These are phyloP conservation scores for Telmatherina bonti DNA, from an alignment of 2,797 vertebrate genomes.

Conservation along the genomic window DNA sequence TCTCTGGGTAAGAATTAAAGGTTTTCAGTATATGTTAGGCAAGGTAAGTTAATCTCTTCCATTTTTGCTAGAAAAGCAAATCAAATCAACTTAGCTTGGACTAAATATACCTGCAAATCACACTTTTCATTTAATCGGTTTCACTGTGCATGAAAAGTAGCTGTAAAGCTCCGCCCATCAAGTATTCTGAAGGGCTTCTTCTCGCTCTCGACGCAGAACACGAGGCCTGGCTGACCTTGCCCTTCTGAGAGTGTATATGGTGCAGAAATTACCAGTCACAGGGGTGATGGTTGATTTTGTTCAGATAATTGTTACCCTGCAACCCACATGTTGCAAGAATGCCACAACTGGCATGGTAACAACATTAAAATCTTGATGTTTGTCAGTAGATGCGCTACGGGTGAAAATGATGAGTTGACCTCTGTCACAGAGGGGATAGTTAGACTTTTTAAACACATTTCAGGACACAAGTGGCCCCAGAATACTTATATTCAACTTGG, in stretches of 20 bases:
- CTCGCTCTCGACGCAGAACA: background rate
- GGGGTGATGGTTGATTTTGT: background rate
- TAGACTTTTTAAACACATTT: slow-evolving; percentile 48
- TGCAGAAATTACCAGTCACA: background rate
- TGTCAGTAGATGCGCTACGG: slow-evolving; percentile 22
- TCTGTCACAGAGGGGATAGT: slow-evolving; percentile 61
- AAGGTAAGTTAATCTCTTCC: background rate
- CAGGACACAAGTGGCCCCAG: slow-evolving; percentile 66
- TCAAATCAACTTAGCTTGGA: background rate
- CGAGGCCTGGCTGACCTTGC: background rate
- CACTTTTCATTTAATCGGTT: background rate
- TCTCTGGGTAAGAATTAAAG: background rate
- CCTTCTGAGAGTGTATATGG: background rate
- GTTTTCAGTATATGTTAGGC: background rate
- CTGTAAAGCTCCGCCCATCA: background rate
- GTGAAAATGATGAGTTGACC: slow-evolving; percentile 35
- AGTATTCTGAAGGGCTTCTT: background rate
- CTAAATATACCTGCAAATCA: background rate
- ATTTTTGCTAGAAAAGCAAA: background rate
- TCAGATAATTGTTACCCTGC: background rate
- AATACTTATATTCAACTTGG: slow-evolving; percentile 38
- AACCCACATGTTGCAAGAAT: background rate
- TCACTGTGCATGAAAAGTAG: background rate
- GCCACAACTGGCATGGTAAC: background rate
- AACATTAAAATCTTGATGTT: background rate